A percentile compares a stretch with the other conserved stretches of the same genome.
These are phyloP conservation scores for Mastomys natalensis DNA, from an alignment of 2,113 vertebrate genomes.

Conservation along the genomic window DNA sequence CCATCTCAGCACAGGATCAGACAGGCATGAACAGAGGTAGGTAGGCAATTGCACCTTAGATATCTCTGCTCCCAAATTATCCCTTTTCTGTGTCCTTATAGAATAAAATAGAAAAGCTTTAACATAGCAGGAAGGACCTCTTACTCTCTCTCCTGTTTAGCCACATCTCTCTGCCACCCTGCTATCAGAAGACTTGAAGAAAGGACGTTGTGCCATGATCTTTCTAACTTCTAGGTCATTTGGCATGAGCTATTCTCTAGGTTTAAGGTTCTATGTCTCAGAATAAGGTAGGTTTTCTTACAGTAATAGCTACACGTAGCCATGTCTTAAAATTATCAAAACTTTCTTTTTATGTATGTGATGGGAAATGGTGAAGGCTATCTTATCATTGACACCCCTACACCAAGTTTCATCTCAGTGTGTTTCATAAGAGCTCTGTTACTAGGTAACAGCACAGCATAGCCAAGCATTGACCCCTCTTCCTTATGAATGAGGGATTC, in stretches of 20 bases:
- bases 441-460: neutral
- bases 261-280: neutral
- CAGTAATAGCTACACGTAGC: neutral
- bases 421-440: neutral
- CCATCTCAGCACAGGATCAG: neutral
- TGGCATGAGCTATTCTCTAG: neutral
- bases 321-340: neutral
- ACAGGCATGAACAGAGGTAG: neutral
- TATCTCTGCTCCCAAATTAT: neutral
- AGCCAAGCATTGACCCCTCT: neutral
- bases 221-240: neutral
- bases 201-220: neutral
- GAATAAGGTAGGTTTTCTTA: constrained; percentile 1
- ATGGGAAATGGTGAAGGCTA: neutral
- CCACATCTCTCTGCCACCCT: neutral
- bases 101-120: constrained; percentile 24
- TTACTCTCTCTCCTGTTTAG: neutral
- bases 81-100: constrained; percentile 1
- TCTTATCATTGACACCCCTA: neutral
- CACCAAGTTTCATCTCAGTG: neutral
- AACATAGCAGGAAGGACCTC: neutral
- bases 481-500: no score
- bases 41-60: neutral
- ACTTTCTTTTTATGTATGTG: neutral
- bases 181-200: neutral